These are phyloP conservation scores for Ischnus inquisitorius DNA, from an alignment of 2,888 invertebrate genomes.

Conservation along the genomic window DNA sequence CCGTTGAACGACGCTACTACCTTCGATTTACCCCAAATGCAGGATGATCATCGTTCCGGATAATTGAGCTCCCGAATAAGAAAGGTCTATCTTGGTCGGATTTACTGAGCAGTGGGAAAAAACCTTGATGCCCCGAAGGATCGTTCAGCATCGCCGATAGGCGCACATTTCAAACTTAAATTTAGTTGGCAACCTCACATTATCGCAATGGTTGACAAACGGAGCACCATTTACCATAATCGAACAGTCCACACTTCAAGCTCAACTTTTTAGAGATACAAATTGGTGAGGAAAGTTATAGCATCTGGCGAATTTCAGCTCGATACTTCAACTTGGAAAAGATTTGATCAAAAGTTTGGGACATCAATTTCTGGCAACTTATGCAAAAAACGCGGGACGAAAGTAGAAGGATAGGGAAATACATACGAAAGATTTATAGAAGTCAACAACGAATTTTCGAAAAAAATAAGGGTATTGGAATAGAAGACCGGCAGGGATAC, in stretches of 20 bases:
- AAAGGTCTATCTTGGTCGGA: slow-evolving; percentile 4
- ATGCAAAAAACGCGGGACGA: background rate
- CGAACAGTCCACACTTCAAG: background rate
- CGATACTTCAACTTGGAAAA: background rate
- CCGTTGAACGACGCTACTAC: slow-evolving; percentile 49
- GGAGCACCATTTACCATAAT: background rate
- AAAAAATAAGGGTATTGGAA: background rate
- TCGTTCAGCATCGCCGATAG: background rate
- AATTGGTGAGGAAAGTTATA: too few relatives aligned
- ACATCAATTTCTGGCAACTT: background rate
- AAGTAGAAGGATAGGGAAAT: background rate
- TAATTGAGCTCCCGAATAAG: slow-evolving; percentile 18
- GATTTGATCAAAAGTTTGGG: background rate
- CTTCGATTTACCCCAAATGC: background rate
- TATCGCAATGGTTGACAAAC: background rate
- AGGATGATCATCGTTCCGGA: slow-evolving; percentile 27
- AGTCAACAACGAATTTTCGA: background rate
- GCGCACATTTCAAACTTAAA: background rate
- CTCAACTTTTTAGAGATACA: background rate
- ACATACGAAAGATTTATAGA: background rate
- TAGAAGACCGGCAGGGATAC: background rate
- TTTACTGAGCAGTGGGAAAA: background rate
- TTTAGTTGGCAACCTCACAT: background rate
- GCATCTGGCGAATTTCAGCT: too few relatives aligned
- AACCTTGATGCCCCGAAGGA: background rate